Evolutionary conservation across 2,888 invertebrate genomes (phyloP), one percentile per base, ranked within the genome.

Genomic region (Lasioglossum morio): DNA sequence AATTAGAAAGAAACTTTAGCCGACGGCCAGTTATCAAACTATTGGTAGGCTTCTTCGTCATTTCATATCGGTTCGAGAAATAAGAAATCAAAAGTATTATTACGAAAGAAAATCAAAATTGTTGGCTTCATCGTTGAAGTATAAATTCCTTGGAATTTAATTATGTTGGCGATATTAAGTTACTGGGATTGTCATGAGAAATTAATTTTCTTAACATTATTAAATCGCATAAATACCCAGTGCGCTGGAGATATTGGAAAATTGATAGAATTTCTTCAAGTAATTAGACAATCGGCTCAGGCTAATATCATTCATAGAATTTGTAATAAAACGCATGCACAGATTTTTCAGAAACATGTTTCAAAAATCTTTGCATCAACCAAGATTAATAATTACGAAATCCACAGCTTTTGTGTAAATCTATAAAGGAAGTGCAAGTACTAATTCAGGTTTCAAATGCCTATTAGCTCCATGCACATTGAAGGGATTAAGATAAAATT

Each of bases 1-100:
- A 90, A 91, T 91, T 87, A 87, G 82, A 66, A 87, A 88, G 85
- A 86, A 91, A 90, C 72, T 88, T 88, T 63, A 72, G 72, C 70
- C 46, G 77, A 40, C 66, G 72, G 27, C 63, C 76, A 66, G 74
- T 83, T 87, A 89, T 88, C 84, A 83, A 79, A 60, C 78, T 70
- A 86, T 81, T 73, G 85, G 30, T 14, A 37, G 46, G 57, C 37
- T 30, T 70, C 40, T 72, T 76, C 63, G 72, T 70, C 73, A 60
- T 37, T 82, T 66, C 43, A 43, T 34, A 27, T 69, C n/a, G 53
- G 14, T 37, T 70, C 40, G 34, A 72, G 53, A 60, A 69, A 69
- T 70, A n/a, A 40, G 12, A 40, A 69, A 69, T 69, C 37, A 40
- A 23, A 69, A 23, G 34, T 19, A 66, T 37, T 66, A 40, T 69